Conservation (phyloP, 2,113 vertebrate genomes). For the Ptilorrhoa leucosticta region DNA sequence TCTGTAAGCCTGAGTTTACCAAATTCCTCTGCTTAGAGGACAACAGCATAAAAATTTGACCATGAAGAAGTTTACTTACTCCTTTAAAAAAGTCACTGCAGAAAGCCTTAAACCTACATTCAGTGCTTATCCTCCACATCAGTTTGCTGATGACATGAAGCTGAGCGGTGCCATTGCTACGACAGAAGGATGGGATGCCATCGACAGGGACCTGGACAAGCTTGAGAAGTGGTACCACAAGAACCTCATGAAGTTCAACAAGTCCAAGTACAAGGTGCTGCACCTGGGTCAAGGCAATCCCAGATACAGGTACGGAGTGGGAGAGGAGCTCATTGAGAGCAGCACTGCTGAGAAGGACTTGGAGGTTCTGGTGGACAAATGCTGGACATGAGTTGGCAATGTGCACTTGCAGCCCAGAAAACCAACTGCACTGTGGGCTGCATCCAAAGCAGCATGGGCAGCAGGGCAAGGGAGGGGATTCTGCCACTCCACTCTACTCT, state of each 20-base stretch:
- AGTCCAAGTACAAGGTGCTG: background rate
- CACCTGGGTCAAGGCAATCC: background rate
- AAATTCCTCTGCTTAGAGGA: background rate
- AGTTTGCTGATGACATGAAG: background rate
- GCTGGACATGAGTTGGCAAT: background rate
- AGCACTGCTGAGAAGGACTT: background rate
- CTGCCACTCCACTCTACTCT: background rate
- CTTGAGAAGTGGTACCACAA: background rate
- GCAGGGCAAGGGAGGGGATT: background rate
- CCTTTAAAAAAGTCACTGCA: background rate
- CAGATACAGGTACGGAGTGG: background rate
- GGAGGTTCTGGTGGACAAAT: background rate
- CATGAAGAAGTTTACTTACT: background rate
- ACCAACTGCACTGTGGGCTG: background rate
- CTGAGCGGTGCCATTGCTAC: background rate
- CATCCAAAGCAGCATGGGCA: background rate
- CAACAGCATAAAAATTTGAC: background rate
- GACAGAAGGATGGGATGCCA: background rate
- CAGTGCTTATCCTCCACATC: background rate
- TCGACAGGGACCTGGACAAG: background rate
- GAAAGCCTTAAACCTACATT: background rate
- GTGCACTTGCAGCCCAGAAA: background rate
- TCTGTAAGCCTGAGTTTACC: background rate
- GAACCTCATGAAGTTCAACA: background rate
- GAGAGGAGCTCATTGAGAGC: background rate